These are phyloP conservation scores for Neosalanx taihuensis DNA, from an alignment of 2,797 vertebrate genomes.

Conservation along the genomic window DNA sequence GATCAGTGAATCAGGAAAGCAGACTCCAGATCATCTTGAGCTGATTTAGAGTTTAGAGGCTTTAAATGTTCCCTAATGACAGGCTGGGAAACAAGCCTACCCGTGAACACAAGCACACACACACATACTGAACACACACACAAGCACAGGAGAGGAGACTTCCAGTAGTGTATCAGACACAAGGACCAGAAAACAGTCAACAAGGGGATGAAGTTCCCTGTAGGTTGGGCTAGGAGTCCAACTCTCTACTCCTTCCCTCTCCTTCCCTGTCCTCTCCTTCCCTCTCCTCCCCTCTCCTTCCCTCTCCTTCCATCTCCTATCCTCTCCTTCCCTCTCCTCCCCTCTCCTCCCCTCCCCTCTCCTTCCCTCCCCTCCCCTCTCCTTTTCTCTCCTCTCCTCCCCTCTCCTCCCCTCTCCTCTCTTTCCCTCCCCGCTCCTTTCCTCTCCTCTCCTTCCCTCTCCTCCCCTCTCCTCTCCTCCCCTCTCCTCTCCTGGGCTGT, in stretches of 20 bases:
- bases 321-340: no score
- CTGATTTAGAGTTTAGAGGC: slow-evolving; percentile 69
- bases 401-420: not conserved
- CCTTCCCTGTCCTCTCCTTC: not conserved
- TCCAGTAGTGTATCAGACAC: not conserved
- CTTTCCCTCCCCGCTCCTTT: not conserved
- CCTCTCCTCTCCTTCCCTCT: not conserved
- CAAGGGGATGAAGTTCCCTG: not conserved
- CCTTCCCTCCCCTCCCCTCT: no score
- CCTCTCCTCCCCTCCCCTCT: no score
- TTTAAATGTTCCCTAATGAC: slow-evolving; percentile 68
- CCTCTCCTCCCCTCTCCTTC: not conserved
- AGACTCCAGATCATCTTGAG: slow-evolving; percentile 62
- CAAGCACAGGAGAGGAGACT: slow-evolving; percentile 11
- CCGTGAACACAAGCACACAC: slow-evolving; percentile 21
- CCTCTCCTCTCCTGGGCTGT: slow-evolving; percentile 60
- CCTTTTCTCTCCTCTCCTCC: not conserved
- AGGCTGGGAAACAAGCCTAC: slow-evolving; percentile 55
- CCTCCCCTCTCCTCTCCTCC: not conserved
- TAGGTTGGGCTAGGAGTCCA: not conserved
- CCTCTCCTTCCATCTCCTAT: no score
- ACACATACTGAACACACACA: slow-evolving; percentile 37
- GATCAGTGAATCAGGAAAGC: slow-evolving; percentile 31
- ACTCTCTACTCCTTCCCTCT: not conserved
- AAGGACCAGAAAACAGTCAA: not conserved